A percentile compares a stretch with the other conserved stretches of the same genome.
phyloP scores from a whole-genome alignment of 1,140 invertebrate species.

The Psix sp. region DNA sequence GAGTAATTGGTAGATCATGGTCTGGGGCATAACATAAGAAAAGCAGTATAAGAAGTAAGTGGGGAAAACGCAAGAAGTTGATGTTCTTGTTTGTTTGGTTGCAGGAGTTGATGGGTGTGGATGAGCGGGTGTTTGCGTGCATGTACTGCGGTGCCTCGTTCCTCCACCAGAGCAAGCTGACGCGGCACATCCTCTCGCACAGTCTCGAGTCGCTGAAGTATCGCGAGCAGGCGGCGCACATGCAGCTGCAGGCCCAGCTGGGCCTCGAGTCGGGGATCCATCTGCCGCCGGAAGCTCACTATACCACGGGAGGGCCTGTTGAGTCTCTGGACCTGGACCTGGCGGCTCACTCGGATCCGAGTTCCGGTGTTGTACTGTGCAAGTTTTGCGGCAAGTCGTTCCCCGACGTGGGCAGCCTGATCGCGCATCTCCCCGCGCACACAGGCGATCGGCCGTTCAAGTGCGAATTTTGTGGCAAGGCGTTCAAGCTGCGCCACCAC shows the following conservation, averaged over 20 bases:
- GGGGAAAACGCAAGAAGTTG: slow-evolving; percentile 85
- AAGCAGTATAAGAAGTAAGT: slow-evolving; percentile 18
- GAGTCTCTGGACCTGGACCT: slow-evolving; percentile 77
- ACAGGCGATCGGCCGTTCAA: slow-evolving; percentile 92
- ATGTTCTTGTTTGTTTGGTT: slow-evolving; percentile 93
- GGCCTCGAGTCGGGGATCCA: slow-evolving; percentile 68
- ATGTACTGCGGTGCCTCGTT: slow-evolving; percentile 92
- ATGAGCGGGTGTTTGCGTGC: slow-evolving; percentile 84
- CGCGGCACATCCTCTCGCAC: slow-evolving; percentile 90
- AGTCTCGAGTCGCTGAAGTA: slow-evolving; percentile 90
- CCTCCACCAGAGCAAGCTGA: slow-evolving; percentile 92
- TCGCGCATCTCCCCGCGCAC: slow-evolving; percentile 90
- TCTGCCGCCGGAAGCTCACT: slow-evolving; percentile 74
- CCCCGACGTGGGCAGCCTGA: slow-evolving; percentile 90
- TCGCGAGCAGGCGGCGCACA: slow-evolving; percentile 81
- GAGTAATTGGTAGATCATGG: no score
- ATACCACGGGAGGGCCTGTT: slow-evolving; percentile 74
- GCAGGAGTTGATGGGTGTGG: slow-evolving; percentile 89
- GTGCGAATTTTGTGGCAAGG: slow-evolving; percentile 93
- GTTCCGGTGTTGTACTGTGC: slow-evolving; percentile 86
- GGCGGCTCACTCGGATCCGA: slow-evolving; percentile 78
- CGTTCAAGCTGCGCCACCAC: slow-evolving; percentile 92
- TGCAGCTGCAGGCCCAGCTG: slow-evolving; percentile 78
- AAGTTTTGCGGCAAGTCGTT: slow-evolving; percentile 94
- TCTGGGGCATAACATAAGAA: no score